Percentiles rank a stretch among this genome's conserved stretches.
Evolutionary conservation across 2,113 vertebrate species (phyloP).

Genomic region (Aviceda subcristata): DNA sequence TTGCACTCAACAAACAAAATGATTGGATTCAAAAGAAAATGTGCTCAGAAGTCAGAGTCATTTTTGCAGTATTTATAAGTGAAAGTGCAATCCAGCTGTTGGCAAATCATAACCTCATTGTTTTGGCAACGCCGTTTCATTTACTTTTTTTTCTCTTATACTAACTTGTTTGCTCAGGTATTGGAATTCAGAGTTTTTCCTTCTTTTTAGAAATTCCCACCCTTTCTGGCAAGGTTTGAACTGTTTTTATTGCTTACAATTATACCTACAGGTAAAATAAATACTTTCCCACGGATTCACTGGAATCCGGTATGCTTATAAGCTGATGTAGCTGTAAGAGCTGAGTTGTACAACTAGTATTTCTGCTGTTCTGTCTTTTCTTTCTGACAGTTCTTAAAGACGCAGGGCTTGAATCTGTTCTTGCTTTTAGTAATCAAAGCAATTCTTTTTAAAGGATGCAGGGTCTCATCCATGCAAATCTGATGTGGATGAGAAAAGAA

Average conservation of each 20-base stretch:
- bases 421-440: not conserved
- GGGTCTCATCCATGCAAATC: not conserved
- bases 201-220: conserved; percentile 71
- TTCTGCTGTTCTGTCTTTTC: conserved; percentile 61
- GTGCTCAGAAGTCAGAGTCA: conserved; percentile 10
- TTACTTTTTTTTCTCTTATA: conserved; percentile 43
- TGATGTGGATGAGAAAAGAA: not conserved
- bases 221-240: conserved; percentile 69
- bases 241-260: conserved; percentile 72
- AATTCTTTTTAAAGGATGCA: not conserved
- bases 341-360: conserved; percentile 64
- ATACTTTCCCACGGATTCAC: conserved; percentile 75
- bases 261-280: conserved; percentile 75
- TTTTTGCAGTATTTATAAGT: conserved; percentile 39
- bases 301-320: conserved; percentile 53
- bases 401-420: not conserved
- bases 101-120: conserved; percentile 68
- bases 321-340: conserved; percentile 46
- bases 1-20: not conserved
- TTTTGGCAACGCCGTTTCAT: conserved; percentile 58
- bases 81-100: conserved; percentile 64
- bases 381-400: conserved; percentile 53
- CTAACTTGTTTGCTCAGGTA: conserved; percentile 77
- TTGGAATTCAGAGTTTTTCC: conserved; percentile 71
- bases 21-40: not conserved